Base-by-base conservation (phyloP, 23 tunicate genomes). In the Pegea sp. region DNA sequence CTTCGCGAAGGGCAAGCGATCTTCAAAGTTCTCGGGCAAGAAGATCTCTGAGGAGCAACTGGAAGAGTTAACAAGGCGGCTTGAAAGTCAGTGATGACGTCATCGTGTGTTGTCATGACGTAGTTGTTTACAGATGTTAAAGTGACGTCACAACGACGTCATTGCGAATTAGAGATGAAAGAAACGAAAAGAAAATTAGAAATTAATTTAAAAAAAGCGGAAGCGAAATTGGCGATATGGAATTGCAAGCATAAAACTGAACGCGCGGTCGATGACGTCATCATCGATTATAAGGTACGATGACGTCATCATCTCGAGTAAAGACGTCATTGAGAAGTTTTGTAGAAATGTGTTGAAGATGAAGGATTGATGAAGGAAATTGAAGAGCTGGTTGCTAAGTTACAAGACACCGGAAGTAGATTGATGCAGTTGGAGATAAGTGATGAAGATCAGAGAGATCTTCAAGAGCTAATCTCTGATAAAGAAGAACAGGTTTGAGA, bases 21-120 rank as follows among this genome's bases (percentile, higher is more conserved):
- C 64, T 24, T 56, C 71, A 52, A 55, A 73, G 19, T 66, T 67
- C 26, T 62, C 95, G 26, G 75, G 81, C 2, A 77, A 67, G 26
- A 55, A 69, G n/a, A 63, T 84, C 24, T 84, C 95, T 30, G 62
- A 58, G 5, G 95, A 84, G 60, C 95, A 84, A 30, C 64, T 84
- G 57, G 69, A 74, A 34, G 95, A 84, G 0, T 34, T 84, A 49
- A 48, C 70, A 1, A 67, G 74, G n/a, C 46, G 95, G 53, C 68
- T 84, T 4, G 43, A 69, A 42, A 61, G 95, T 84, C 30, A 19
- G 61, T 8, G 13, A 30, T 13, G 13, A 52, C 25, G 46, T 38
- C 16, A 8, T 11, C 16, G 16, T 8, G 46, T 38, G 11, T 16
- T 8, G 46, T 38, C 46, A 16, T 38, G 13, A 8, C 11, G 46